Conservation (phyloP, 2,797 vertebrate genomes). For the Sebastolobus alascanus region DNA sequence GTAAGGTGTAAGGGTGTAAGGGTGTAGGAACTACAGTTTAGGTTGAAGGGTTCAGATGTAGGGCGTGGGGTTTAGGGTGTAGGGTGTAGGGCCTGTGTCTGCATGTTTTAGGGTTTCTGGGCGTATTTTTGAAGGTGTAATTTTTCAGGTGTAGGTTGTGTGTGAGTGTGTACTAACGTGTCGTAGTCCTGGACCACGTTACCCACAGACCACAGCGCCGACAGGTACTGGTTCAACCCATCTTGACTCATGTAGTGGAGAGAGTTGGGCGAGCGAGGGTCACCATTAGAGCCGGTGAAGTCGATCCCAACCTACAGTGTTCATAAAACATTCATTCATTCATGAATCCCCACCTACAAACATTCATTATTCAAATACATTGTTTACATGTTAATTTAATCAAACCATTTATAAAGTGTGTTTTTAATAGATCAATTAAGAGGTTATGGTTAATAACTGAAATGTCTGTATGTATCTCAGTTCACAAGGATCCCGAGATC, state of each 20-base stretch:
- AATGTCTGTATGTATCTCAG: background rate
- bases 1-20: background rate
- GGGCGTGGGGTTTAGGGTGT: background rate
- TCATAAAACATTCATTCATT: conserved; percentile 9
- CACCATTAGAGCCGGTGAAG: conserved; percentile 96
- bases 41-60: background rate
- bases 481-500: background rate
- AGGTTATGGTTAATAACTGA: background rate
- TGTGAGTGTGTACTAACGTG: conserved; percentile 78
- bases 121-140: background rate
- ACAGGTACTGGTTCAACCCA: conserved; percentile 94
- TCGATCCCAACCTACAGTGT: conserved; percentile 90
- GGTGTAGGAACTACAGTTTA: background rate
- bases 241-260: conserved; percentile 93
- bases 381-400: background rate
- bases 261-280: conserved; percentile 92
- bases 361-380: background rate
- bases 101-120: background rate
- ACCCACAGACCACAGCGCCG: conserved; percentile 94
- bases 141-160: background rate
- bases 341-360: background rate
- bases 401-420: background rate
- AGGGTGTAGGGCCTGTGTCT: background rate
- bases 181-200: conserved; percentile 96
- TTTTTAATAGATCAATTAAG: background rate